Evolutionary conservation across 2,797 vertebrate genomes (phyloP), one percentile per base, ranked within the genome.

Genomic region (Tamandua tetradactyla): DNA sequence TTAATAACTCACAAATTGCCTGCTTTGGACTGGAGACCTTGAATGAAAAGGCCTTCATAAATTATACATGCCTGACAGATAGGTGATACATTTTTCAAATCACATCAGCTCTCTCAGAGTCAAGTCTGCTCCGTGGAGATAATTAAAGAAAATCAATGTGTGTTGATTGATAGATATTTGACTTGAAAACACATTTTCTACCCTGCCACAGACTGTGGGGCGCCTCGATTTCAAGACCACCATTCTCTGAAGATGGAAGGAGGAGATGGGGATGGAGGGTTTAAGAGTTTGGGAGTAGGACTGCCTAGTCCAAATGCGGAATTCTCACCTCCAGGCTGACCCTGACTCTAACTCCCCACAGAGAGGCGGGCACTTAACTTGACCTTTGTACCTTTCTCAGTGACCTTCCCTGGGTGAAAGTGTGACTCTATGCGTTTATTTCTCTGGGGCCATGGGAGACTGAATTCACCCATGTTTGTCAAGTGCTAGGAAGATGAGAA

Each of bases 101-200:
- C 79, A 93, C 86, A 89, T 68, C 81, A 94, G 59, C 87, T 93
- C 93, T 87, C n/a, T 95, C 89, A 95, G 94, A 87, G 88, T 37
- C 71, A 91, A 57, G 64, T 76, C 27, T 84, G 92, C 93, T 95
- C 87, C 71, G 32, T 91, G 76, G 96, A 95, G 96, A 57, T 96
- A 93, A 92, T 97, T 96, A 95, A 93, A 94, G 64, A 32, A 94
- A 96, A 96, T 96, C 92, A 27, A 80, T 92, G 64, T 64, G 4
- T 66, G 61, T 74, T 35, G 91, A 90, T 75, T 76, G 97, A 95
- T 95, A 85, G 96, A 94, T 93, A 94, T 94, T 87, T 89, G 94
- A 92, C 87, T 75, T 12, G 83, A 93, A 87, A 71, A 37, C 6
- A 17, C 4, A 64, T 89, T 95, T 49, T 49, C 12, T 15, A 4